Conservation (phyloP, 2,888 invertebrate species). For the Drosophila sordidapex region DNA sequence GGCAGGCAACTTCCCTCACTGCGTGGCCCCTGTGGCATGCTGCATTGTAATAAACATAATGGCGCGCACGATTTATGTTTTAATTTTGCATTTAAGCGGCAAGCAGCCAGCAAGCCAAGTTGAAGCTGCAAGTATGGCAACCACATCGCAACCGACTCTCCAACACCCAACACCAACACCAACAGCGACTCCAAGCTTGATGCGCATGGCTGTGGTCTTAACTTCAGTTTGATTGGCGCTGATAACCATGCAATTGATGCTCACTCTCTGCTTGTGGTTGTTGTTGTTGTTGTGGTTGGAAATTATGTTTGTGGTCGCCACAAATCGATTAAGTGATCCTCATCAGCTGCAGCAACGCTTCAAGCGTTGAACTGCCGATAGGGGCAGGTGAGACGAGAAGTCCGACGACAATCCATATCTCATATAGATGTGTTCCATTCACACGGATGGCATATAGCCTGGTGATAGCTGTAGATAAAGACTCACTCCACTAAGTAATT, state of each 20-base stretch:
- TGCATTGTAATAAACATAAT: constrained; percentile 82
- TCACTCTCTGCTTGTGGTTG: constrained; percentile 33
- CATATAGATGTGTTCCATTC: constrained; percentile 8
- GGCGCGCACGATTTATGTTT: constrained; percentile 83
- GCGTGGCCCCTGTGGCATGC: constrained; percentile 43
- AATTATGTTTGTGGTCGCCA: constrained; percentile 74
- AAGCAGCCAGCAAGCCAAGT: constrained; percentile 23
- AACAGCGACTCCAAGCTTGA: constrained; percentile 6
- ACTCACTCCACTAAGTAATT: not conserved
- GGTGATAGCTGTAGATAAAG: not conserved
- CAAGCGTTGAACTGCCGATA: constrained; percentile 2
- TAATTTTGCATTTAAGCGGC: constrained; percentile 82
- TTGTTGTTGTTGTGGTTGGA: constrained; percentile 49
- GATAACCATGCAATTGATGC: constrained; percentile 77
- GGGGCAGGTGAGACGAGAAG: constrained; percentile 21
- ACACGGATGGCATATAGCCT: constrained; percentile 21
- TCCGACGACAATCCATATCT: not conserved
- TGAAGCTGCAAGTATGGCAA: constrained; percentile 14
- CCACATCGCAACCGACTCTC: constrained; percentile 2
- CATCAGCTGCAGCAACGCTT: constrained; percentile 37
- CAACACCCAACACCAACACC: constrained; percentile 1
- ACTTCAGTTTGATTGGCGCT: constrained; percentile 78
- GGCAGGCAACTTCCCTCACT: constrained; percentile 1
- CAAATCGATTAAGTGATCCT: constrained; percentile 81
- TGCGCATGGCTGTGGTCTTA: constrained; percentile 53